Conservation (phyloP, 2,113 vertebrate genomes). For the Phylloscopus trochilus region DNA sequence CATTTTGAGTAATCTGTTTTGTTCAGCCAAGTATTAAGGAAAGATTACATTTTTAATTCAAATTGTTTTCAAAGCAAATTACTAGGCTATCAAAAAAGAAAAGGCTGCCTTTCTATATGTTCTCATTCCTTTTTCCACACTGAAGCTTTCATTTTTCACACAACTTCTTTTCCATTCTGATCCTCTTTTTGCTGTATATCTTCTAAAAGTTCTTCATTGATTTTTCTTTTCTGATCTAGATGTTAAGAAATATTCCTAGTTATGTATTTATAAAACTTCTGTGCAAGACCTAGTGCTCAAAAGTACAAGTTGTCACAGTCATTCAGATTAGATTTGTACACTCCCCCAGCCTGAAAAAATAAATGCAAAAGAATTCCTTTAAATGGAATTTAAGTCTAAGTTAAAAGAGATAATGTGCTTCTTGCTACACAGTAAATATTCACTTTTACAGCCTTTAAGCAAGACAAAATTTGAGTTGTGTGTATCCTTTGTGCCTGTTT, state of each 20-base stretch:
- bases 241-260: neutral
- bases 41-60: neutral
- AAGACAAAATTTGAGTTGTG: neutral
- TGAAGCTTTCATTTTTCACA: neutral
- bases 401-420: neutral
- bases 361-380: neutral
- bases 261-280: neutral
- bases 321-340: constrained; percentile 2
- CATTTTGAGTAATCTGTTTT: neutral
- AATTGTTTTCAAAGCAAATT: neutral
- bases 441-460: neutral
- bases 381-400: neutral
- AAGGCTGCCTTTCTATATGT: neutral
- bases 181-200: neutral
- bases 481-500: neutral
- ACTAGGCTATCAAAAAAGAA: neutral
- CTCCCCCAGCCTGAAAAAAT: neutral
- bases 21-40: neutral
- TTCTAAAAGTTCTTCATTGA: neutral
- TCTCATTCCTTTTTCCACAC: neutral
- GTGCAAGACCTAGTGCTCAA: neutral
- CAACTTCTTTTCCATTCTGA: neutral
- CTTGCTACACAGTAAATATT: neutral
- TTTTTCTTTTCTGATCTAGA: neutral
- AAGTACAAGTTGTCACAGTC: neutral